Evolutionary conservation across 2,113 vertebrate genomes (phyloP).

Genomic region (Pachyramphus minor): DNA sequence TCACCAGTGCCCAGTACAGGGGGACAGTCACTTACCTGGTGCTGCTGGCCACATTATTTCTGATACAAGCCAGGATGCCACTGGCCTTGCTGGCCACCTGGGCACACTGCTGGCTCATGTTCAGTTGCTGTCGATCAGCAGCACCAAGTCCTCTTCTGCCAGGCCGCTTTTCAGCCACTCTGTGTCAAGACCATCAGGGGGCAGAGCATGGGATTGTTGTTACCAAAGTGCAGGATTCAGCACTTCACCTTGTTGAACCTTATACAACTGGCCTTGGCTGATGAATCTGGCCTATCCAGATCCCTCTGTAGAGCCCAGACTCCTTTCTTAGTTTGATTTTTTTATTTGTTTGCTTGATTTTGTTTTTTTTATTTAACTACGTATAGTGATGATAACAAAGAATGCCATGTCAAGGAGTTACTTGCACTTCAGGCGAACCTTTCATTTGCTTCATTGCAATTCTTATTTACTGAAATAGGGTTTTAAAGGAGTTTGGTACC

Average conservation of each 20-base stretch:
- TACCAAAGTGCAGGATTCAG: neutral
- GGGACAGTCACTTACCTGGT: neutral
- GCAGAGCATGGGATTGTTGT: neutral
- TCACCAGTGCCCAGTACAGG: neutral
- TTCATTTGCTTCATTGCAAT: neutral
- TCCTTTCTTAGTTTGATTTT: neutral
- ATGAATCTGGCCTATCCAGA: neutral
- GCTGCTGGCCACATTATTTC: neutral
- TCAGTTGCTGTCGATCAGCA: rapidly evolving
- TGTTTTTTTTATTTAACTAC: neutral
- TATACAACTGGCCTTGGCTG: neutral
- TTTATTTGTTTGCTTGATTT: neutral
- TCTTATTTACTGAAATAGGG: neutral
- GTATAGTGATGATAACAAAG: neutral
- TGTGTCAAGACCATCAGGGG: neutral
- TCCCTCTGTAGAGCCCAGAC: neutral
- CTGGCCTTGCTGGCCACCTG: neutral
- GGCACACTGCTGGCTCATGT: neutral
- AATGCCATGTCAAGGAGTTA: neutral
- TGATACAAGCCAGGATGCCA: neutral
- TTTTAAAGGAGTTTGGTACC: neutral
- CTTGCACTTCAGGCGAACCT: neutral
- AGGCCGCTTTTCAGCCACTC: neutral
- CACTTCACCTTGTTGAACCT: neutral
- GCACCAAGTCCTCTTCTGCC: rapidly evolving